These are phyloP conservation scores for Galerucella calmariensis DNA, from an alignment of 2,888 invertebrate species.

Conservation along the genomic window DNA sequence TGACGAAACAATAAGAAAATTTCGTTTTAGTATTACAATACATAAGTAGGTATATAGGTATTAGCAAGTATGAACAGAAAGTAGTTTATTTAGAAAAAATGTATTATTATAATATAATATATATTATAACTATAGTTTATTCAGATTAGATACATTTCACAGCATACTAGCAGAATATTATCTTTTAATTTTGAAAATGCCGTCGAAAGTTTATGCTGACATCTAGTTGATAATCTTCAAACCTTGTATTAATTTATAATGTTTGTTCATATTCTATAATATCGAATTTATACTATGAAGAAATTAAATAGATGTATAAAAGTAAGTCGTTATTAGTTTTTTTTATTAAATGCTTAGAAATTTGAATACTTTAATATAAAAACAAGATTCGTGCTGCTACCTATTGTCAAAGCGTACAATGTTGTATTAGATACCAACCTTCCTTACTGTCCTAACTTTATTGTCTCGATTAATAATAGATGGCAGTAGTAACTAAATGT, in stretches of 20 bases:
- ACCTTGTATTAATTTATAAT: not conserved
- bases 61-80: too few species aligned
- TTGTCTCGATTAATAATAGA: not conserved
- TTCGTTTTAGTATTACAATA: too few species aligned
- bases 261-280: not conserved
- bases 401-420: not conserved
- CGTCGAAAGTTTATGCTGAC: not conserved
- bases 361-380: not conserved
- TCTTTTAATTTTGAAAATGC: not conserved
- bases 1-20: not conserved
- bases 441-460: not conserved
- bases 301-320: too few species aligned
- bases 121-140: too few species aligned
- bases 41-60: too few species aligned
- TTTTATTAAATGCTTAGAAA: not conserved
- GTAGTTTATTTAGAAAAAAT: too few species aligned
- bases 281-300: not conserved
- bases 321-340: not conserved
- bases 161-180: not conserved
- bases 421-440: not conserved
- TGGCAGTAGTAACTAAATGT: not conserved
- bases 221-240: not conserved
- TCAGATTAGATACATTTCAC: not conserved
- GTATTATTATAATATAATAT: too few species aligned
- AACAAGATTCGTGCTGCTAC: not conserved